These are phyloP conservation scores for Molorchus minor DNA, from an alignment of 2,888 invertebrate genomes.

Conservation along the genomic window DNA sequence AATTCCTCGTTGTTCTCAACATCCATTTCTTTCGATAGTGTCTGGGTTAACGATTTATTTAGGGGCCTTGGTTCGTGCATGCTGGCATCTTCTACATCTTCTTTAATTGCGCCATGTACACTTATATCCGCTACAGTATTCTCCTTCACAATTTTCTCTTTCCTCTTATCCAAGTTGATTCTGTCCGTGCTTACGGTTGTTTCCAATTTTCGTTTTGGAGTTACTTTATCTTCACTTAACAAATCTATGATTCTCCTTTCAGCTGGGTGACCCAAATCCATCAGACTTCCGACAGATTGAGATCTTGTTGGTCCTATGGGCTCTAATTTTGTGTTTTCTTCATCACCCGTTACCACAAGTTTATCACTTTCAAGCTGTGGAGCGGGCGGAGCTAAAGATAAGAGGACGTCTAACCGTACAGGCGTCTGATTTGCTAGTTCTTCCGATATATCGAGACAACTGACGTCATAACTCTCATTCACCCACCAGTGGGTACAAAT, in stretches of 20 bases:
- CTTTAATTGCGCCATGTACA: constrained; percentile 51
- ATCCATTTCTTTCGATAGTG: constrained; percentile 56
- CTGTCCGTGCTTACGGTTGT: constrained; percentile 78
- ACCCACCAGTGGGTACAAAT: constrained; percentile 99
- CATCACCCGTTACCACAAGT: constrained; percentile 71
- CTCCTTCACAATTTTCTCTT: constrained; percentile 69
- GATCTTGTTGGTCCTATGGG: constrained; percentile 63
- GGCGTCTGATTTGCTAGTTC: constrained; percentile 91
- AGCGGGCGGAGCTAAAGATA: constrained; percentile 85
- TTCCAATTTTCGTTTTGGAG: constrained; percentile 80
- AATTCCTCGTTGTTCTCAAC: constrained; percentile 50
- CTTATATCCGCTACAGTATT: constrained; percentile 61
- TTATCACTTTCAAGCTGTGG: constrained; percentile 78
- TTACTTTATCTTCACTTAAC: constrained; percentile 69
- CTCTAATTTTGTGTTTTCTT: constrained; percentile 57
- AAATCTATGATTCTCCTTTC: constrained; percentile 79
- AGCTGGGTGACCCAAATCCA: constrained; percentile 75
- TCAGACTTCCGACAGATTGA: constrained; percentile 78
- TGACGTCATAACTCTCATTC: constrained; percentile 83
- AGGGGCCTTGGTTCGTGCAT: constrained; percentile 53
- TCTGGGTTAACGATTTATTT: constrained; percentile 57
- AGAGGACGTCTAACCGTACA: constrained; percentile 79
- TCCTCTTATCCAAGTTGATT: constrained; percentile 62
- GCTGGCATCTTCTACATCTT: constrained; percentile 52
- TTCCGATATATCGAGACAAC: constrained; percentile 86